Percentiles rank a stretch among this genome's conserved stretches.
These are phyloP conservation scores for Corydoras maculifer DNA, from an alignment of 2,113 vertebrate species.

Conservation along the genomic window DNA sequence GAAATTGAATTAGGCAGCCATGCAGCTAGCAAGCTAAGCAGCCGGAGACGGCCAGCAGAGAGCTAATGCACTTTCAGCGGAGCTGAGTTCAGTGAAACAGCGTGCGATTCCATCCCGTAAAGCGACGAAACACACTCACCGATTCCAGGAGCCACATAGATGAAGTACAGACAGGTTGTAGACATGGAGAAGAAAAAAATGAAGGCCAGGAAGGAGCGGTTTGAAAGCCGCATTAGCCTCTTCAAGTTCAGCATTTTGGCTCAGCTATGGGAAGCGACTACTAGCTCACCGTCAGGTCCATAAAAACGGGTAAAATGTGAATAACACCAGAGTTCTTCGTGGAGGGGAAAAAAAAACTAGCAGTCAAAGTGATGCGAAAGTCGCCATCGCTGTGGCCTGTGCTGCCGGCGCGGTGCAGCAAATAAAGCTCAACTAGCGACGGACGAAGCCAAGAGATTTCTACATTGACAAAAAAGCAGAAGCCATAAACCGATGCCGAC, in stretches of 20 bases:
- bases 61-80: too few species aligned
- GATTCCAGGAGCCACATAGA: constrained; percentile 90
- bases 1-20: constrained; percentile 28
- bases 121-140: constrained; percentile 65
- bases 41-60: too few species aligned
- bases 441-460: constrained; percentile 55
- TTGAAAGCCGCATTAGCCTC: constrained; percentile 82
- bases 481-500: constrained; percentile 47
- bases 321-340: too few species aligned
- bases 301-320: constrained; percentile 46
- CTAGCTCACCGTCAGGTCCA: constrained; percentile 56
- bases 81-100: too few species aligned
- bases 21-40: constrained; percentile 7
- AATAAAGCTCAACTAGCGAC: constrained; percentile 33
- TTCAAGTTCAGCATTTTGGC: constrained; percentile 75
- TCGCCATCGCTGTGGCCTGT: constrained; percentile 43
- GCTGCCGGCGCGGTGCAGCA: constrained; percentile 32
- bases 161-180: constrained; percentile 91
- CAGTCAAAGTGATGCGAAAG: constrained; percentile 37
- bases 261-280: constrained; percentile 41
- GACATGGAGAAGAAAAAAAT: constrained; percentile 94
- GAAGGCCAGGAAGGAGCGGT: constrained; percentile 89
- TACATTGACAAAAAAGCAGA: constrained; percentile 44
- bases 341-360: neutral
- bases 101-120: too few species aligned